Evolutionary conservation across 1,140 invertebrate genomes (phyloP), one percentile per base, ranked within the genome.

Genomic region (Apocrypta bakeri): DNA sequence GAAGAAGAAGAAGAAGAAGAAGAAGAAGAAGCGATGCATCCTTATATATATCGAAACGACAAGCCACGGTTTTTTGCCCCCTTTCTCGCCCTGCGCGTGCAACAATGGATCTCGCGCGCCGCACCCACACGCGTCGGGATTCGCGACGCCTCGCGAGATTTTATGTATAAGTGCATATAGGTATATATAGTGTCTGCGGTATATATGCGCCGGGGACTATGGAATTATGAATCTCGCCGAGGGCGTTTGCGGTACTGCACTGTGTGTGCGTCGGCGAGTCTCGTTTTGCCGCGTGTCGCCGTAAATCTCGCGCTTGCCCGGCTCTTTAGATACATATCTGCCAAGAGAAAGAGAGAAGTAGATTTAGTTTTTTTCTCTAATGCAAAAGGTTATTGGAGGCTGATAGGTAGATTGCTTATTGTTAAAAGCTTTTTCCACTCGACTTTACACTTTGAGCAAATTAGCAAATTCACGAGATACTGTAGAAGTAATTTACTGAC

Each of bases 51-150:
- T 77, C 61, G 74, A 40, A 31, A 25, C 74, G 61, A 76, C 31
- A 61, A 56, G 24, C 48, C 40, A 56, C 24, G 24, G 25, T 31
- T 79, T 48, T 83, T 82, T 85, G 63, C 31, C 80, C 80, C 21
- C 27, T 40, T 80, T 79, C 69, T 77, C 75, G 78, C 61, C 37
- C 69, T 69, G 61, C 69, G 31, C 14, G 37, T 56, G 56, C 63
- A 63, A 79, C 76, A 79, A 83, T 81, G 79, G 81, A 66, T 68
- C 61, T n/a, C n/a, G n/a, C 78, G 69, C 68, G 68, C 63, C 68
- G 68, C 27, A 66, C 63, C 24, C 63, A 29, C 63, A 29, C 63
- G 63, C 68, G 68, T 17, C 24, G 24, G 27, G 24, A 66, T 29
- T 66, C n/a, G 63, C 63, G 24, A 27, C 27, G 24, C 63, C 8